Base-by-base conservation (phyloP, 2,113 vertebrate genomes). In the Heterochromis multidens region DNA sequence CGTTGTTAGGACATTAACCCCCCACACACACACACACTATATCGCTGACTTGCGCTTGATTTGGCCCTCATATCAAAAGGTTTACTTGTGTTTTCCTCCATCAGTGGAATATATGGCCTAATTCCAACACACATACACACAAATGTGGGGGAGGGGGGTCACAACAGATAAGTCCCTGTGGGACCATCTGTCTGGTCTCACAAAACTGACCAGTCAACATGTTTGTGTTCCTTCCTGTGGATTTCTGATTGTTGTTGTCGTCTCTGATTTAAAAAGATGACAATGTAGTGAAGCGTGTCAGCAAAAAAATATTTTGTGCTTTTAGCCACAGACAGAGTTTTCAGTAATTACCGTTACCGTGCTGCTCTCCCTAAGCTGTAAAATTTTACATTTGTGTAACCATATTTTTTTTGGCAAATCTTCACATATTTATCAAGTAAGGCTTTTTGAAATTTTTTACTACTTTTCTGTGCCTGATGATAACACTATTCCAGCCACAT, bases 131-230 rank as follows among this genome's bases (percentile, higher is more conserved):
- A 60, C 52, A 37, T 74, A 63, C 72, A 74, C 57, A 85, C 27
- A 59, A 29, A 61, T 17, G 33, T 57, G 27, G 49, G 61, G 8
- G 40, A 6, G 63, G 5, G 56, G 77, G 52, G 19, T 10, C 72
- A 76, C 54, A 27, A 67, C 40, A 67, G 88, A 92, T 95, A 90
- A 95, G 61, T 94, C 92, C 74, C 88, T 80, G 87, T 67, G n/a
- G 87, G 88, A 90, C 94, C 94, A 95, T 95, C 94, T 95, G 94
- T 92, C 85, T 78, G 89, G 77, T 91, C 88, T 83, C 49, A 9
- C 29, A 60, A 77, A 80, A 88, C 5, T 83, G 56, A 80, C 70
- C 79, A 65, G 63, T 90, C 85, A 87, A 60, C 89, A 84, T 92
- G 79, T 89, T 93, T 83, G 25, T 81, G 61, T 57, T 89, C 33